Evolutionary conservation across 2,113 vertebrate genomes (phyloP), one percentile per base, ranked within the genome.

Genomic region (Sander lucioperca): DNA sequence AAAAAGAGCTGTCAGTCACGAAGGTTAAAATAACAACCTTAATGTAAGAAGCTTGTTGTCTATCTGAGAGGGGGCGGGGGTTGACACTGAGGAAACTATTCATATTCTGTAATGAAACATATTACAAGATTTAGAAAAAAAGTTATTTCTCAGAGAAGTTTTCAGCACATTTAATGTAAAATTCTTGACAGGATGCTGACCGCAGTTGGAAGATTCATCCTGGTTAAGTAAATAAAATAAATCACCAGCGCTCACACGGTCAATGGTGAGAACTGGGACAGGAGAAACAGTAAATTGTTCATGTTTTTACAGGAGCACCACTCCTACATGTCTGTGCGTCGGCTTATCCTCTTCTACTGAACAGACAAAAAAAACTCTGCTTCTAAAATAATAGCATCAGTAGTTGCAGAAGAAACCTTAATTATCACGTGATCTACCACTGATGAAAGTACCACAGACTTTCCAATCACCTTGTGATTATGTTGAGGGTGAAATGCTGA

Each of bases 11-110:
- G 79, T 63, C 64, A 59, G 78, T 76, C 75, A 78, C 21, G 11
- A 11, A 79, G 87, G 80, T 83, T 87, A 80, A 33, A 81, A 85
- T 61, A 86, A 89, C 74, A 92, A 25, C 57, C 58, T 61, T 16
- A 43, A 43, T 43, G 39, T 43, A 50, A 66, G 65, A 79, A 19
- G 30, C 14, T 25, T 4, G 50, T 30, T 68, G 63, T 47, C 39
- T 56, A 4, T 71, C 50, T 69, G 16, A 50, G 45, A 33, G 30
- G 30, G 33, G 33, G 33, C 0, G 30, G 9, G 6, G 30, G 6
- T 33, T 43, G 12, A 58, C 30, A 51, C 1, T 61, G 2, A 3
- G 21, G 67, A 62, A 70, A 67, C 4, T 14, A 51, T 77, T 67
- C 4, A 62, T 66, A 0, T 50, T 66, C 21, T 45, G 4, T 21